phyloP scores from a whole-genome alignment of 2,888 invertebrate species.

The Drosophila paranaensis region DNA sequence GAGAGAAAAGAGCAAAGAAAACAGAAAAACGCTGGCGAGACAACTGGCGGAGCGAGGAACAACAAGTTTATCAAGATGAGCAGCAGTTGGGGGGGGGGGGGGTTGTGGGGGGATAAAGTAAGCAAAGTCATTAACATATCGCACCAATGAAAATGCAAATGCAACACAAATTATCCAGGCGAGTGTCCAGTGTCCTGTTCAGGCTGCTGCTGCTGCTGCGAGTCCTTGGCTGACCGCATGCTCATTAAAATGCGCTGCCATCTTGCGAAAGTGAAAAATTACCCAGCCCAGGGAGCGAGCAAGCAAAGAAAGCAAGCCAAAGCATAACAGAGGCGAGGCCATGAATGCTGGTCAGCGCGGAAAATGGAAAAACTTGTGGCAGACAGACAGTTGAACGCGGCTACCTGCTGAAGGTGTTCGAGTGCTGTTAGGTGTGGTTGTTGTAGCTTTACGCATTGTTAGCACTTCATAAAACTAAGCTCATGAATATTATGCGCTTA shows the following conservation, averaged over 20 bases:
- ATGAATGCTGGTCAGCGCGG: constrained; percentile 32
- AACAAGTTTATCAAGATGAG: constrained; percentile 51
- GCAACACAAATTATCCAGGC: constrained; percentile 68
- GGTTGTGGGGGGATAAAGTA: constrained; percentile 56
- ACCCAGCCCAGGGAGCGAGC: constrained; percentile 58
- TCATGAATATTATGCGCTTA: constrained; percentile 84
- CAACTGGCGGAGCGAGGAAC: constrained; percentile 20
- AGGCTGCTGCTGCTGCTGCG: constrained; percentile 4
- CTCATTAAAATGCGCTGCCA: constrained; percentile 81
- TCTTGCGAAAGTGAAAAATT: constrained; percentile 84
- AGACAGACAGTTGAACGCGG: constrained; percentile 10
- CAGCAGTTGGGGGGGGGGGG: constrained; percentile 19
- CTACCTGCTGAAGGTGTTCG: constrained; percentile 51
- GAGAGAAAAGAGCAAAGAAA: constrained; percentile 7
- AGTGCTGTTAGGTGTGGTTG: constrained; percentile 49
- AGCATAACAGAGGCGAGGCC: constrained; percentile 2
- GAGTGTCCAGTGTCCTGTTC: constrained; percentile 24
- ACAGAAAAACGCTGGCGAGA: constrained; percentile 28
- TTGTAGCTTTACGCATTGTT: constrained; percentile 79
- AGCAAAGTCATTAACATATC: constrained; percentile 79
- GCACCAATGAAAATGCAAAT: constrained; percentile 79
- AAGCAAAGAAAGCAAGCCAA: constrained; percentile 28
- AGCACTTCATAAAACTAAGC: constrained; percentile 84
- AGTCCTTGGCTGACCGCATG: constrained; percentile 55
- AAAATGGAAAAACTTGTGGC: constrained; percentile 55